These are phyloP conservation scores for Carassius auratus DNA, from an alignment of 2,113 vertebrate species.

Conservation along the genomic window DNA sequence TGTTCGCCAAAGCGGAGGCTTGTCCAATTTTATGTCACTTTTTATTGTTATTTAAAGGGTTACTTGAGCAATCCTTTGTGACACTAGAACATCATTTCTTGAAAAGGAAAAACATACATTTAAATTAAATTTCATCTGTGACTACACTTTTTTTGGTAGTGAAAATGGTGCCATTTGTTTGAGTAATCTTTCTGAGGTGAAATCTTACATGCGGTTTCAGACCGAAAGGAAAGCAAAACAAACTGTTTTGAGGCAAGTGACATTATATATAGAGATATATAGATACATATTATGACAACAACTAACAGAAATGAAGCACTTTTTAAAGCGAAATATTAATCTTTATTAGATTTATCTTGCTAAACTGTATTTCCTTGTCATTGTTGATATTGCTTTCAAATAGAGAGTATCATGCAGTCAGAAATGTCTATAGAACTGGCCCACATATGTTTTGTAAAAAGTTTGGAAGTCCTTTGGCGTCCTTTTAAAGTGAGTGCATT, in stretches of 20 bases:
- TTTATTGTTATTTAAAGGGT: conserved; percentile 73
- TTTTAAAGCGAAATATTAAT: conserved; percentile 74
- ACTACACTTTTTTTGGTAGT: conserved; percentile 72
- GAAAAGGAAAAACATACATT: conserved; percentile 67
- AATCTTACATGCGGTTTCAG: conserved; percentile 66
- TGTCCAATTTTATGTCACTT: conserved; percentile 73
- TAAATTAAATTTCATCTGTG: conserved; percentile 72
- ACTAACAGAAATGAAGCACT: conserved; percentile 81
- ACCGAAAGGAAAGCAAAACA: conserved; percentile 68
- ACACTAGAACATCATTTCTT: conserved; percentile 74
- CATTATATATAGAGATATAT: conserved; percentile 72
- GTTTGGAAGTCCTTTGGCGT: conserved; percentile 9
- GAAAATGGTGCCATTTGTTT: conserved; percentile 75
- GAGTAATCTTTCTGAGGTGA: conserved; percentile 66
- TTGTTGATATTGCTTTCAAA: conserved; percentile 21
- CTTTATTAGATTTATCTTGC: conserved; percentile 65
- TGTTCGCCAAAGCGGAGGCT: conserved; percentile 86
- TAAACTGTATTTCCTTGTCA: conserved; percentile 49
- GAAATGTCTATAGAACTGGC: conserved; percentile 27
- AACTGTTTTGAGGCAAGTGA: conserved; percentile 65
- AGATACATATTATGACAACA: conserved; percentile 73
- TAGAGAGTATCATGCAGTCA: conserved; percentile 24
- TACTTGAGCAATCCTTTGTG: conserved; percentile 78
- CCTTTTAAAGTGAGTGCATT: background rate
- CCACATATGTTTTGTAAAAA: background rate